Evolutionary conservation across 2,113 vertebrate genomes (phyloP), one percentile per base, ranked within the genome.

Genomic region (Agelaius phoeniceus): DNA sequence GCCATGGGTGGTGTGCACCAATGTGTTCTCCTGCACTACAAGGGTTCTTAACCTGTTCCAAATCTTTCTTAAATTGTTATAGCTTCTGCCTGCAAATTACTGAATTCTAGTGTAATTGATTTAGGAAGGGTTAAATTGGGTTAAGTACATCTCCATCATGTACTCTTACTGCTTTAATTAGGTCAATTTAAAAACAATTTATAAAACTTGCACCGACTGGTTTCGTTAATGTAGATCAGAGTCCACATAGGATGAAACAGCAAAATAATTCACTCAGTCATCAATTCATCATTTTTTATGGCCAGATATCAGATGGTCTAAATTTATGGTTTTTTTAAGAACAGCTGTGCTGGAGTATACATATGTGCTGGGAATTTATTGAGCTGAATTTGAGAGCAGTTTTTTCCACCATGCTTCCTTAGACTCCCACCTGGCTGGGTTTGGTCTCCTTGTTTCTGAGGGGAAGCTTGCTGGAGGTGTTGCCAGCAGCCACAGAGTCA

Each of bases 161-260:
- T 86, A 63, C 48, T 92, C 23, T 86, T 80, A 54, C 6, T 49
- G 37, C n/a, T 88, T 77, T 89, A 76, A 84, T 92, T 89, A 69
- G 68, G 55, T 75, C 46, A 58, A 84, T 92, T 74, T 87, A 94
- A 92, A 94, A 91, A 78, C 37, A 55, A 11, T 90, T 87, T 82
- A 51, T 66, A 78, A 67, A 95, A 74, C 66, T 92, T 93, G 52
- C 44, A 81, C 39, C 0, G 0, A 19, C 57, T 78, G 12, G 43
- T 87, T 94, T 84, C 87, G 55, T 63, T 89, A 80, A 54, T 59
- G 46, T 27, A 81, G 72, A 81, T 89, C 46, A 75, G 37, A 73
- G 49, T 80, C 59, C 28, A 52, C 74, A 67, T 67, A 72, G 7
- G 22, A 33, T 79, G 39, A 93, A 93, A 87, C 17, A 62, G 30